Conservation (phyloP, 2,797 vertebrate species). For the Lacerta viridis region DNA sequence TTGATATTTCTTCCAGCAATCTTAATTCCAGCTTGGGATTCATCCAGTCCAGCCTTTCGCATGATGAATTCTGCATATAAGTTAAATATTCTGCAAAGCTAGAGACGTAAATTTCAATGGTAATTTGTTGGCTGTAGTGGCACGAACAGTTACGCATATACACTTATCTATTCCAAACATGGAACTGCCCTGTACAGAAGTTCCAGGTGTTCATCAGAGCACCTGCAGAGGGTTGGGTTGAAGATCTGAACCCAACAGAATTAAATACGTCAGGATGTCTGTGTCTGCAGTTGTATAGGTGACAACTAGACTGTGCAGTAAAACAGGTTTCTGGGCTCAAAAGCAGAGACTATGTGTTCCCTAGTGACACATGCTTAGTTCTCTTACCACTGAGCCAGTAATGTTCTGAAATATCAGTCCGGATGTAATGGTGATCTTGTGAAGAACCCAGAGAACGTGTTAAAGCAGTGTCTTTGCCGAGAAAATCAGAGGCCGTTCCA, state of each 20-base stretch:
- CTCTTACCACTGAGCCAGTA: constrained; percentile 97
- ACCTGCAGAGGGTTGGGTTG: not conserved
- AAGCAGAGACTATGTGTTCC: constrained; percentile 58
- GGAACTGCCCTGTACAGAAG: no score
- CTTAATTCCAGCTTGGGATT: no score
- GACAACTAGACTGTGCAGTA: constrained; percentile 22
- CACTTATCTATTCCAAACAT: not conserved
- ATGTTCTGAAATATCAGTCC: constrained; percentile 97
- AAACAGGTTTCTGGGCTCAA: constrained; percentile 60
- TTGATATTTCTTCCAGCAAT: no score
- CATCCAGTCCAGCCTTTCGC: no score
- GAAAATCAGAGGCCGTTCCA: constrained; percentile 96
- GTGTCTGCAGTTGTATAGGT: not conserved
- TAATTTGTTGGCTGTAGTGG: not conserved
- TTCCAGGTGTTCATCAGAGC: not conserved
- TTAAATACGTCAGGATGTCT: not conserved
- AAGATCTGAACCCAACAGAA: not conserved
- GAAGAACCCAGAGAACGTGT: constrained; percentile 94
- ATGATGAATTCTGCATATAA: no score
- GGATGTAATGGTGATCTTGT: constrained; percentile 94
- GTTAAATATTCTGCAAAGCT: not conserved
- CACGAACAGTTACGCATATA: not conserved
- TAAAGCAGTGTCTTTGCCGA: constrained; percentile 96
- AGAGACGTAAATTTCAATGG: not conserved
- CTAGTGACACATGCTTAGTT: constrained; percentile 56